Conservation (phyloP, 2,797 vertebrate species). For the Emys orbicularis region DNA sequence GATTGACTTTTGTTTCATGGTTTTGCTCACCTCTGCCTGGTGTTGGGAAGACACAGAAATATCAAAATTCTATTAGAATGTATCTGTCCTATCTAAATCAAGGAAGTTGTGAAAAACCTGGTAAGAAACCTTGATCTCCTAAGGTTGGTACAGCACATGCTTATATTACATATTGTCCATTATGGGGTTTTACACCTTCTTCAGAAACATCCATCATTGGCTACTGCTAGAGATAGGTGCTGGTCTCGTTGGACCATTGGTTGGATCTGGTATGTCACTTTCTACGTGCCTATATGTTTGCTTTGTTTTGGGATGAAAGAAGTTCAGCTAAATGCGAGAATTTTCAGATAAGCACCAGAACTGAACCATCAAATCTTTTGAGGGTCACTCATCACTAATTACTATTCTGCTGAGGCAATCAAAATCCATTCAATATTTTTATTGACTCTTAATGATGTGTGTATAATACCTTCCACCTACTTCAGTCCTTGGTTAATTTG, state of each 20-base stretch:
- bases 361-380: not conserved
- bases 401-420: not conserved
- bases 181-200: not conserved
- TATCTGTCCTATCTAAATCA: not conserved
- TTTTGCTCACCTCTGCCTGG: not conserved
- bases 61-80: not conserved
- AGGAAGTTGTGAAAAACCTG: not conserved
- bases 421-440: not conserved
- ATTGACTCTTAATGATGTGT: not conserved
- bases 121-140: not conserved
- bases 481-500: conserved; percentile 22
- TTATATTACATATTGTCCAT: not conserved
- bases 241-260: not conserved
- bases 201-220: not conserved
- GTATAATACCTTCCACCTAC: not conserved
- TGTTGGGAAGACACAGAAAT: not conserved
- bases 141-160: not conserved
- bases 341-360: not conserved
- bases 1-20: not conserved
- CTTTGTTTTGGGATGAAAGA: conserved; percentile 10
- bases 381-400: not conserved
- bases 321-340: not conserved
- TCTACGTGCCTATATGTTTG: not conserved
- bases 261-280: not conserved
- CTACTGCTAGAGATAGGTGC: not conserved